Base-by-base conservation (phyloP, 2,113 vertebrate genomes). In the Bubo blakistoni region DNA sequence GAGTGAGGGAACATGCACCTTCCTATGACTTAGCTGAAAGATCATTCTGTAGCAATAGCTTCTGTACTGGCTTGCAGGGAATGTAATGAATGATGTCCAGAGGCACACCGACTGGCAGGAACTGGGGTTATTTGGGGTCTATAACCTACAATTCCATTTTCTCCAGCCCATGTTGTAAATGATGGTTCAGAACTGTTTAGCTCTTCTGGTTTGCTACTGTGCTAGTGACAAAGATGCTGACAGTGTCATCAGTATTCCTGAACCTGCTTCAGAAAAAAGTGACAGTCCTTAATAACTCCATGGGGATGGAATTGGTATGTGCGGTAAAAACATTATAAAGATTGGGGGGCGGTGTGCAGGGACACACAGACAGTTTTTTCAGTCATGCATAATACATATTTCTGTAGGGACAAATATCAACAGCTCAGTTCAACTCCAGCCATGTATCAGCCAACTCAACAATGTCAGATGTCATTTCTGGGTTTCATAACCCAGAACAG, bases 331-430 rank as follows among this genome's bases (percentile, higher is more conserved):
- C 1, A 4, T 40, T 63, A 40, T 15, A n/a, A 55, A 81, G 44
- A 44, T 0, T 1, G 4, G 16, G 13, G 13, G 3, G 9, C 44
- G 18, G 46, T 47, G 46, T 47, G 19, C 26, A 4, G 5, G 14
- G 32, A n/a, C 4, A 69, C 21, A 46, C 3, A 55, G 9, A 38
- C 11, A 47, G 3, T 4, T 54, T 69, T 66, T 18, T 46, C 44
- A 70, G 29, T n/a, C 27, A 9, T 46, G 11, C 25, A 32, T 38
- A 82, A 52, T 1, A 11, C 11, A 73, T 3, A 14, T 10, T 72
- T 71, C 36, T 67, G n/a, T 17, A 47, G 10, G 38, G 10, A 61
- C 8, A 86, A 66, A 8, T 18, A 72, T 32, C 34, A 67, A 52
- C 38, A 87, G 40, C 13, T 26, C 51, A 54, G 55, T 44, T 76